Base-by-base conservation (phyloP, 2,888 invertebrate genomes). In the Nomada hirtipes region DNA sequence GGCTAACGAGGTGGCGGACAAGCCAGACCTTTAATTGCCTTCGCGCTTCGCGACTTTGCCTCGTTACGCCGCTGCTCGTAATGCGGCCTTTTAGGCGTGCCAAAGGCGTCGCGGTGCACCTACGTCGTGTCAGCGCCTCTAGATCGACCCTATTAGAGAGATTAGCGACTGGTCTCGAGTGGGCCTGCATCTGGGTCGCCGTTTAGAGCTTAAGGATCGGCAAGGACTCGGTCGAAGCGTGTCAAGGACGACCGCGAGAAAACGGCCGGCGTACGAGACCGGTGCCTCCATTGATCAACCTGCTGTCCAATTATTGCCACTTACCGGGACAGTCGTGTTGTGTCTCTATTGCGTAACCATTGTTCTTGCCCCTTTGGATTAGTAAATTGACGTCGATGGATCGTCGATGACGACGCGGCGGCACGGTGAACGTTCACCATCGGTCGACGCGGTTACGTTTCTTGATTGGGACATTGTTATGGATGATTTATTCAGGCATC, bases 211-310 rank as follows among this genome's bases (percentile, higher is more conserved):
- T 88, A 86, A 86, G 88, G 88, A 83, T 76, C 68, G 81, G 65
- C 87, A 86, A 88, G 87, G 86, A 87, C 84, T 77, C 77, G 44
- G 44, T 18, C 53, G 77, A 87, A 88, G 26, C 76, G 86, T 88
- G 88, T 84, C 88, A 89, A 88, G 89, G 88, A 87, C 89, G 73
- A 79, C 44, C 72, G 60, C 85, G 78, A 87, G 83, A 83, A 88
- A 87, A 74, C 67, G 72, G 23, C 36, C 36, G 7, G 36, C 36
- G 36, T 36, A 36, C 36, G 13, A 29, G 23, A 29, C 50, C 44
- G 20, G 59, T 52, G 29, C 29, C 23, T 15, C 59, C 29, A 55
- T 15, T 68, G 74, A 84, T 82, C 83, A 77, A 86, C 83, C 77
- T 78, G 85, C 59, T 59, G 78, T 85, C 74, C 87, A 83, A 86